Evolutionary conservation across 2,113 vertebrate genomes (phyloP).

Genomic region (Meleagris gallopavo): DNA sequence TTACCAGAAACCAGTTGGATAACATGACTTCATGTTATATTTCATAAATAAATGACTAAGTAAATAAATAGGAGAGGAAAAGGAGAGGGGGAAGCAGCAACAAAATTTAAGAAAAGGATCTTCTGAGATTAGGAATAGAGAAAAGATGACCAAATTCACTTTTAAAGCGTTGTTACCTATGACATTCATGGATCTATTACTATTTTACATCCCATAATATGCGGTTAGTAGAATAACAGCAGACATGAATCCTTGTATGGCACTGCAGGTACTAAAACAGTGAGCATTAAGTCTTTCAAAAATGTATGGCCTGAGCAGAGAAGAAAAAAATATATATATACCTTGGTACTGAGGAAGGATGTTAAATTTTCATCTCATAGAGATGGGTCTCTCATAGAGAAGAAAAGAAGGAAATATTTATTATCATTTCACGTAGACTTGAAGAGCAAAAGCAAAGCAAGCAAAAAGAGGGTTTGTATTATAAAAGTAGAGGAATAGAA

Average conservation of each 20-base stretch:
- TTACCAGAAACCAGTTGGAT: background rate
- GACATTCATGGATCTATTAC: background rate
- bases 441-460: background rate
- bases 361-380: background rate
- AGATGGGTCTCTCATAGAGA: rapidly evolving
- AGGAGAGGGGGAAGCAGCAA: background rate
- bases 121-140: background rate
- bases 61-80: background rate
- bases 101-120: background rate
- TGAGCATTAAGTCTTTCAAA: background rate
- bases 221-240: background rate
- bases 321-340: background rate
- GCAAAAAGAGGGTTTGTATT: background rate
- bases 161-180: background rate
- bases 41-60: background rate
- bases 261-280: background rate
- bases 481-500: background rate
- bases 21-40: background rate
- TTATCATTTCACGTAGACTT: background rate
- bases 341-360: background rate
- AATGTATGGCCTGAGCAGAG: background rate
- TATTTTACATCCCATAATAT: background rate
- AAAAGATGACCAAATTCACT: background rate
- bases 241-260: background rate
- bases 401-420: background rate